Conservation (phyloP, 2,113 vertebrate species). For the Hemibagrus wyckioides region DNA sequence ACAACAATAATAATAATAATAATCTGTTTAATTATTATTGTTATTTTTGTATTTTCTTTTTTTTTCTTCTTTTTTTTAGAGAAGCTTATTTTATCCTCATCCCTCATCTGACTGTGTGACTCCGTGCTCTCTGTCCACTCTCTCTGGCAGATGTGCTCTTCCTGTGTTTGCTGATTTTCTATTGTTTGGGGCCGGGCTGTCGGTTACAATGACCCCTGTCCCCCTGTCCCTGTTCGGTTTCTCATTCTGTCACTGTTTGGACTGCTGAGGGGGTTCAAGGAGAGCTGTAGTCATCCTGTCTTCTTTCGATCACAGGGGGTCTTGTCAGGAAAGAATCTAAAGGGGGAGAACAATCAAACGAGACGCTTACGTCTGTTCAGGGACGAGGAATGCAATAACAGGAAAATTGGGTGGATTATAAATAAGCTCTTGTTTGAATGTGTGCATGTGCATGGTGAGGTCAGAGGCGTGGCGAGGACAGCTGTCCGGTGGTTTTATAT, state of each 20-base stretch:
- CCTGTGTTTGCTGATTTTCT: constrained; percentile 46
- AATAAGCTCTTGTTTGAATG: constrained; percentile 39
- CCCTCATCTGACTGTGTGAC: not conserved
- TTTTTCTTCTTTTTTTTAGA: not conserved
- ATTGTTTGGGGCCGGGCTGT: constrained; percentile 30
- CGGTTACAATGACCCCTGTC: constrained; percentile 27
- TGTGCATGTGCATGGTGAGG: not conserved
- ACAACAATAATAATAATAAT: no score
- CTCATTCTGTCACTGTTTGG: not conserved
- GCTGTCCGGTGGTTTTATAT: constrained; percentile 62
- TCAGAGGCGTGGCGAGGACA: not conserved
- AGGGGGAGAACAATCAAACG: constrained; percentile 47
- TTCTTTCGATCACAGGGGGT: constrained; percentile 29
- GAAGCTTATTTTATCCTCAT: not conserved
- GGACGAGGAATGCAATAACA: constrained; percentile 59
- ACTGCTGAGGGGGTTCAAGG: not conserved
- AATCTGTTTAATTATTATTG: not conserved
- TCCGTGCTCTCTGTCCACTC: not conserved
- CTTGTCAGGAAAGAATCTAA: constrained; percentile 3
- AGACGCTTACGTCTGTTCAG: constrained; percentile 44
- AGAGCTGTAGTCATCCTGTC: constrained; percentile 11
- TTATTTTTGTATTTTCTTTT: not conserved
- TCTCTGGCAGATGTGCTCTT: constrained; percentile 42
- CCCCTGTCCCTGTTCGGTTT: not conserved
- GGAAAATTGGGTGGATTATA: constrained; percentile 54